phyloP scores from a whole-genome alignment of 1,140 invertebrate species.

The Diachasma alloeum region DNA sequence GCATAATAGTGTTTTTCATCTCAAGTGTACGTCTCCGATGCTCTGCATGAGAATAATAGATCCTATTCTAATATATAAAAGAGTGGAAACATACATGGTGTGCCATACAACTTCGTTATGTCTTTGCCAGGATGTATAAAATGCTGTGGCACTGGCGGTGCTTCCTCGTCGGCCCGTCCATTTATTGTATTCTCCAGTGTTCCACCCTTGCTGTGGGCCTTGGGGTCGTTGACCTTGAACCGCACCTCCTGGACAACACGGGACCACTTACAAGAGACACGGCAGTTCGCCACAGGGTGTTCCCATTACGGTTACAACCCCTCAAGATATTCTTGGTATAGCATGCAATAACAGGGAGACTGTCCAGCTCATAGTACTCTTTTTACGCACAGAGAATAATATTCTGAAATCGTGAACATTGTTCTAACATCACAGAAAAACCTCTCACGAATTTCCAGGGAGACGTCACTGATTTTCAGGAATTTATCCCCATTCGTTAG shows the following conservation, averaged over 20 bases:
- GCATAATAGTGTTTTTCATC: not conserved
- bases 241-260: conserved; percentile 90
- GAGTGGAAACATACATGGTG: conserved; percentile 35
- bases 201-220: conserved; percentile 89
- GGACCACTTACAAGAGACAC: conserved; percentile 76
- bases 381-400: too few relatives aligned
- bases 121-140: conserved; percentile 83
- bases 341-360: conserved; percentile 42
- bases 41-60: not conserved
- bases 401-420: too few relatives aligned
- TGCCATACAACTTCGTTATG: conserved; percentile 84
- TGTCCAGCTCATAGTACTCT: too few relatives aligned
- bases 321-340: conserved; percentile 45
- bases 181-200: conserved; percentile 91
- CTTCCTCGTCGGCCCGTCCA: conserved; percentile 76
- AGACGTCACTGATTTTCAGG: too few relatives aligned
- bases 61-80: too few relatives aligned
- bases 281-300: conserved; percentile 56
- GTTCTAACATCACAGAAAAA: too few relatives aligned
- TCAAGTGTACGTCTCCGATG: not conserved
- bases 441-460: too few relatives aligned
- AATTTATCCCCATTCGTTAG: too few relatives aligned
- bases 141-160: conserved; percentile 76
- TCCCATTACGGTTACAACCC: conserved; percentile 45
- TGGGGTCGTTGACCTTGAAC: conserved; percentile 92